phyloP scores from a whole-genome alignment of 2,113 vertebrate species.

The Semnornis frantzii region DNA sequence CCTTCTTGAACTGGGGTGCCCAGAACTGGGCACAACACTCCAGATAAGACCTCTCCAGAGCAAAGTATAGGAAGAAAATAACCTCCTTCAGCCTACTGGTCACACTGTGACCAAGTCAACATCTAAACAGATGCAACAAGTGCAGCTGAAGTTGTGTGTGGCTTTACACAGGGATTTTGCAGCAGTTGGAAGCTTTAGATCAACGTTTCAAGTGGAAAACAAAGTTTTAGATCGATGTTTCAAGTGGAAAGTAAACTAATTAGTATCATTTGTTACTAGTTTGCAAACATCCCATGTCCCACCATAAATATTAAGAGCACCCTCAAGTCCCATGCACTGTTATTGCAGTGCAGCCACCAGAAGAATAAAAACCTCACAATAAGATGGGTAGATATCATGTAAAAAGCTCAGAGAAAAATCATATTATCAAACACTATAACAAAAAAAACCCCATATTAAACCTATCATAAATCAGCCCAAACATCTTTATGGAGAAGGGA shows the following conservation, averaged over 20 bases:
- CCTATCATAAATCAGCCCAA: neutral
- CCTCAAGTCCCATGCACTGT: neutral
- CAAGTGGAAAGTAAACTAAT: conserved; percentile 16
- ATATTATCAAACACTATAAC: neutral
- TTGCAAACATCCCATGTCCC: conserved; percentile 1
- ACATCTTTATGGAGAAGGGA: neutral
- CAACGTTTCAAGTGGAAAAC: conserved; percentile 1
- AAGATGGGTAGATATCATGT: neutral
- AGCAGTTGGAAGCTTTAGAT: conserved; percentile 8
- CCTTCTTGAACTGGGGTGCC: too few relatives aligned
- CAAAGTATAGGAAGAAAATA: too few relatives aligned
- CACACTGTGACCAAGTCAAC: too few relatives aligned
- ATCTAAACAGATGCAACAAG: conserved; percentile 32
- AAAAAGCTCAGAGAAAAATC: conserved; percentile 5
- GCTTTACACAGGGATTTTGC: neutral
- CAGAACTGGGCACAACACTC: too few relatives aligned
- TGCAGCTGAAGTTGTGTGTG: neutral
- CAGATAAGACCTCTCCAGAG: too few relatives aligned
- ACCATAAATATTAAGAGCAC: neutral
- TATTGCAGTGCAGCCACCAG: neutral
- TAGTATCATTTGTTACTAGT: conserved; percentile 12
- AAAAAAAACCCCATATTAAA: neutral
- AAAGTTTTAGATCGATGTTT: neutral
- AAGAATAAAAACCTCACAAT: neutral
- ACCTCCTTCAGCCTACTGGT: too few relatives aligned